A percentile compares a stretch with the other conserved stretches of the same genome.
phyloP scores from a whole-genome alignment of 2,113 vertebrate species.

The Gopherus flavomarginatus region DNA sequence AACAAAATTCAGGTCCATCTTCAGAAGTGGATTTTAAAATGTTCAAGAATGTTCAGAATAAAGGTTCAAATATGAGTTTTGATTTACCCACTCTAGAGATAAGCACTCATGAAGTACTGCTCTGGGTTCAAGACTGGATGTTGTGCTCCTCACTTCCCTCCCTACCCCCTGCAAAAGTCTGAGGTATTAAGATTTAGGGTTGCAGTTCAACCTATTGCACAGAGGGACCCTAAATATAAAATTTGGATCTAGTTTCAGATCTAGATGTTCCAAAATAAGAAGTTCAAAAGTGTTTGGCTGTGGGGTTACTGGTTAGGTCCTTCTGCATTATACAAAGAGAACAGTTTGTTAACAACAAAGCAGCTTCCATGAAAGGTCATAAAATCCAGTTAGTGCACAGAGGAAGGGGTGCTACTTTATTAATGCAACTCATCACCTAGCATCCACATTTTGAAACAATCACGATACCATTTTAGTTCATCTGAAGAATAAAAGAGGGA shows the following conservation, averaged over 20 bases:
- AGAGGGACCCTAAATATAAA: accelerated
- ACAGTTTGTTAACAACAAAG: neutral
- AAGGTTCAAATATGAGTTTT: neutral
- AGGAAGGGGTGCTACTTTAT: neutral
- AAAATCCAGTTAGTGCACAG: neutral
- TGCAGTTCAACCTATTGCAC: neutral
- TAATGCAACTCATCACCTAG: neutral
- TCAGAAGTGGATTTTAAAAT: neutral
- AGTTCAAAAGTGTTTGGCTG: neutral
- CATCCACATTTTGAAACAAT: neutral
- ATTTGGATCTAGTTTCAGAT: accelerated
- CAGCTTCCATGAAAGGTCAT: neutral
- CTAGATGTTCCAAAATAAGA: neutral
- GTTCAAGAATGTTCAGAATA: neutral
- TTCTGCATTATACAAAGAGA: neutral
- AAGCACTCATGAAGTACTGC: neutral
- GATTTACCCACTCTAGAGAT: neutral
- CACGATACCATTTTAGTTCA: neutral
- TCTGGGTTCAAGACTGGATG: neutral
- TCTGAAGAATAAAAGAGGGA: neutral
- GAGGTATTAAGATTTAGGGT: neutral
- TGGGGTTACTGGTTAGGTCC: neutral
- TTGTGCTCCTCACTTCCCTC: neutral
- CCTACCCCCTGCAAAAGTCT: accelerated
- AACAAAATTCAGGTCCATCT: neutral